Base-by-base conservation (phyloP, 2,113 vertebrate genomes). In the Campylorhamphus procurvoides region DNA sequence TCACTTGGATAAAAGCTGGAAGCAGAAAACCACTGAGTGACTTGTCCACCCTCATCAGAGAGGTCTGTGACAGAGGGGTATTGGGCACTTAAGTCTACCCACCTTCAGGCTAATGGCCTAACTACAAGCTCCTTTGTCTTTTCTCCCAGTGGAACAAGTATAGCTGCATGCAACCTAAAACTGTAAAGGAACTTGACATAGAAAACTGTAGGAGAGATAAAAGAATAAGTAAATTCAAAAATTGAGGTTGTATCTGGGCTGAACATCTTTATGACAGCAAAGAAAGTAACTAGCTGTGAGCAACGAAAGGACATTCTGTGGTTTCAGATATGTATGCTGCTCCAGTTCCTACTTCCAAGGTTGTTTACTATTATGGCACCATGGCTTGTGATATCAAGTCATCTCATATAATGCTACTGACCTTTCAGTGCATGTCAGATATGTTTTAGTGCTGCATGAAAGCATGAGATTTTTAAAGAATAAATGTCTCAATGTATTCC, bases 391-490 rank as follows among this genome's bases (percentile, higher is more conserved):
- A 56, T 87, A 82, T 72, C 66, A 72, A 89, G 53, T 78, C 31
- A 69, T 73, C 62, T 79, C 66, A 58, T 68, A 49, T 73, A 89
- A 87, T 64, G 49, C 40, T 84, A 56, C 47, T 95, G 77, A 91
- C 84, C 76, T 82, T 92, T 94, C 66, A 58, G 29, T 76, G 77
- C 46, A 60, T 66, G 74, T 89, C 80, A 82, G 67, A 29, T 84
- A 77, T 72, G 68, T 84, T 93, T 90, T 60, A 94, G 49, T 85
- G n/a, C 31, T 89, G 52, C 69, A 87, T 82, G 89, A 84, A 91
- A 93, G 76, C 69, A 86, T 52, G 56, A 87, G 66, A 29, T 52
- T 87, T 89, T 89, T 13, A 10, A 86, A 87, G 76, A 93, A 37
- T 0, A 0, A 73, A 19, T 63, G 27, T 91, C 52, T 94, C 63